phyloP scores from a whole-genome alignment of 2,113 vertebrate species.

The Neoarius graeffei region DNA sequence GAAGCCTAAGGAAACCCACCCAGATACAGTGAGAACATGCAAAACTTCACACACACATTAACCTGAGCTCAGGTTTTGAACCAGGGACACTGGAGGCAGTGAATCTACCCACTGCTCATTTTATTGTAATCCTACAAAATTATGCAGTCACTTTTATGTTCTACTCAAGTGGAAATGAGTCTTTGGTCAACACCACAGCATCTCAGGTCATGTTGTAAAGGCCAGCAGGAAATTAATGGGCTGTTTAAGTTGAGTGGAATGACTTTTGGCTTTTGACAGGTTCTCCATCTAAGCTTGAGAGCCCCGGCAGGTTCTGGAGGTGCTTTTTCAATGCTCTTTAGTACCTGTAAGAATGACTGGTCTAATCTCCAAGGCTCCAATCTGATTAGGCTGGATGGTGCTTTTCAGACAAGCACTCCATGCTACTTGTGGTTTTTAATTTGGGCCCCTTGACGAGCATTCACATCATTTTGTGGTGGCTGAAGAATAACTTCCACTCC shows the following conservation, averaged over 20 bases:
- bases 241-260: slow-evolving; percentile 49
- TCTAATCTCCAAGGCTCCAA: slow-evolving; percentile 50
- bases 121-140: slow-evolving; percentile 45
- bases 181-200: slow-evolving; percentile 27
- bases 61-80: background rate
- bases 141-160: slow-evolving; percentile 49
- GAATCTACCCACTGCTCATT: background rate
- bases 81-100: background rate
- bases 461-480: slow-evolving; percentile 64
- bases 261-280: slow-evolving; percentile 62
- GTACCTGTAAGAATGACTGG: slow-evolving; percentile 62
- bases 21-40: background rate
- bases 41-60: background rate
- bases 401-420: slow-evolving; percentile 50
- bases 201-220: slow-evolving; percentile 4
- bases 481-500: slow-evolving; percentile 57
- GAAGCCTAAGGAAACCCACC: background rate
- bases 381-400: slow-evolving; percentile 61
- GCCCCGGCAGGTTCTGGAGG: slow-evolving; percentile 21
- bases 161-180: slow-evolving; percentile 8
- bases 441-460: slow-evolving; percentile 61
- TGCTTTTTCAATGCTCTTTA: slow-evolving; percentile 6
- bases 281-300: slow-evolving; percentile 45
- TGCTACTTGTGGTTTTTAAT: slow-evolving; percentile 67
- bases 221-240: slow-evolving; percentile 18